phyloP scores from a whole-genome alignment of 2,888 invertebrate genomes.

The Physocephala rufipes region DNA sequence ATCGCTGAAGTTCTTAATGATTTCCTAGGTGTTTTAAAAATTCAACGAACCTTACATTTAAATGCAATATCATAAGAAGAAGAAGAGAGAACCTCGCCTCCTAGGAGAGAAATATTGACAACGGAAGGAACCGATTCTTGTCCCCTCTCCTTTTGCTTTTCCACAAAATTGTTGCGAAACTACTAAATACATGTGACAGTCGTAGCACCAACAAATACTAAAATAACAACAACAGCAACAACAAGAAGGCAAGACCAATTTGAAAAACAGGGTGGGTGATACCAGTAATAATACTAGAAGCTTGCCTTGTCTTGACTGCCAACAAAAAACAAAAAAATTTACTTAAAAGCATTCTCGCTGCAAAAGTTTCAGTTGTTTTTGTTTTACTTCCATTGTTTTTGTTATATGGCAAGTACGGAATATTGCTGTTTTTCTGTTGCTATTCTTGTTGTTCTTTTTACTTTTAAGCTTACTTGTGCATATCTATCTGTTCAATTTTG shows the following conservation, averaged over 20 bases:
- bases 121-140: too few relatives aligned
- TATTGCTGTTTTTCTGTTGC: background rate
- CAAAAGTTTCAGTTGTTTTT: background rate
- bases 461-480: background rate
- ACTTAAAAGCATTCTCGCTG: background rate
- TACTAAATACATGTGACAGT: too few relatives aligned
- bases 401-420: background rate
- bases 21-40: background rate
- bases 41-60: background rate
- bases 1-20: too few relatives aligned
- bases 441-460: constrained; percentile 2
- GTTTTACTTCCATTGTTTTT: constrained; percentile 3
- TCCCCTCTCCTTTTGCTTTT: too few relatives aligned
- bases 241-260: background rate
- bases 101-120: background rate
- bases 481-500: background rate
- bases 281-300: background rate
- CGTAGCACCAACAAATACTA: constrained; percentile 7
- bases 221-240: constrained; percentile 9
- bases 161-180: too few relatives aligned
- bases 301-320: background rate
- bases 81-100: background rate
- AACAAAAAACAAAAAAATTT: constrained; percentile 7
- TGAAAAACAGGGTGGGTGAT: too few relatives aligned
- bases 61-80: background rate